Conservation (phyloP, 2,113 vertebrate species). For the Pseudorasbora parva region DNA sequence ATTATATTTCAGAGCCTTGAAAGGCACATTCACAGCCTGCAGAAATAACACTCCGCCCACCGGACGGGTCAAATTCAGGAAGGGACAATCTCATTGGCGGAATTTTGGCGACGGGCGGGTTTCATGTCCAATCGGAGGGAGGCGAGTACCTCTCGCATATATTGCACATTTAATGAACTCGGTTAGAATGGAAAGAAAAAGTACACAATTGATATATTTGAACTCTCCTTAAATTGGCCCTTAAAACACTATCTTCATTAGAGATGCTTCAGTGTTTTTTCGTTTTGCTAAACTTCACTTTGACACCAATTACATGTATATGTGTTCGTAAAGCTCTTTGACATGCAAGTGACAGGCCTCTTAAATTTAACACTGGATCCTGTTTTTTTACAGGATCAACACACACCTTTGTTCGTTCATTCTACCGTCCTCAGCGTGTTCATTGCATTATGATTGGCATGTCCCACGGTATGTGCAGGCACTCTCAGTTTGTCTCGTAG, state of each 20-base stretch:
- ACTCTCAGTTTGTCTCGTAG: conserved; percentile 83
- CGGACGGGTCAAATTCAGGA: not conserved
- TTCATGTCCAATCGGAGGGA: not conserved
- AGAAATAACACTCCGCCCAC: not conserved
- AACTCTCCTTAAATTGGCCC: not conserved
- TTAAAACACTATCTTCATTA: not conserved
- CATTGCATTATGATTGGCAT: conserved; percentile 1
- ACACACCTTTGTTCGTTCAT: conserved; percentile 5
- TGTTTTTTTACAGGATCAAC: conserved; percentile 11
- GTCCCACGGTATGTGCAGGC: not conserved
- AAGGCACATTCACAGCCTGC: not conserved
- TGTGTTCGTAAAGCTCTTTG: conserved; percentile 10
- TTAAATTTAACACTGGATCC: not conserved
- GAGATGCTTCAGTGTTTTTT: not conserved
- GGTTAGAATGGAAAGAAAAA: not conserved
- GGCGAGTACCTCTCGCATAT: not conserved
- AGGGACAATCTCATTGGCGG: not conserved
- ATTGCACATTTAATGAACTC: conserved; percentile 33
- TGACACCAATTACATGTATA: conserved; percentile 21
- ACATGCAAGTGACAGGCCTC: conserved; percentile 6
- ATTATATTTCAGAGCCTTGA: not conserved
- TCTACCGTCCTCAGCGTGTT: not conserved
- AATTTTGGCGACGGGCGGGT: not conserved
- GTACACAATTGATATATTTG: not conserved
- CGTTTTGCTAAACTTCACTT: not conserved